phyloP scores from a whole-genome alignment of 1,140 invertebrate genomes.

The Wasmannia auropunctata region DNA sequence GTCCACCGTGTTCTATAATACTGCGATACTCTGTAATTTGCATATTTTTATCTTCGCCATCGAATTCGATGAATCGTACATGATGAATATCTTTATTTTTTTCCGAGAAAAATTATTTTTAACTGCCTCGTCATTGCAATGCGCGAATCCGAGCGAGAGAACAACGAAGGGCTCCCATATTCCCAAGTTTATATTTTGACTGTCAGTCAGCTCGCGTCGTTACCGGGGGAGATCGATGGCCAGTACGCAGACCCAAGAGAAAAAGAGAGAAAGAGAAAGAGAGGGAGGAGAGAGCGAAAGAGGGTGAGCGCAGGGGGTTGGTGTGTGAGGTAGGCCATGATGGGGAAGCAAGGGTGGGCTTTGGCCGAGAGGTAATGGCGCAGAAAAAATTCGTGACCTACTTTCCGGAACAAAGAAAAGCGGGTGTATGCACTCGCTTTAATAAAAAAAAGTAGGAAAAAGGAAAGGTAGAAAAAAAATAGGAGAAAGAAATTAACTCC shows the following conservation, averaged over 20 bases:
- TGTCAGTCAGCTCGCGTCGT: slow-evolving; percentile 48
- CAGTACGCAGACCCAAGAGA: slow-evolving; percentile 40
- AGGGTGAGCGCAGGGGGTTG: slow-evolving; percentile 38
- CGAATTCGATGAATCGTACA: background rate
- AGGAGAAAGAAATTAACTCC: slow-evolving; percentile 29
- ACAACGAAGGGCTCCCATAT: slow-evolving; percentile 30
- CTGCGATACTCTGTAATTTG: background rate
- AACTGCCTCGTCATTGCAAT: background rate
- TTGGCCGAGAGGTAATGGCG: slow-evolving; percentile 64
- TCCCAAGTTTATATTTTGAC: slow-evolving; percentile 60
- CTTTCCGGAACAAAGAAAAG: slow-evolving; percentile 65
- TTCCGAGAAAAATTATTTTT: slow-evolving; percentile 32
- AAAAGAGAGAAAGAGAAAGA: background rate
- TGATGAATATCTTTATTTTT: background rate
- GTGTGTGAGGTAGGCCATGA: slow-evolving; percentile 79
- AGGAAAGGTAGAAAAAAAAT: background rate
- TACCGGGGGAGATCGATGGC: slow-evolving; percentile 63
- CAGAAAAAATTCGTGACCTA: slow-evolving; percentile 74
- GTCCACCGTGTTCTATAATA: background rate
- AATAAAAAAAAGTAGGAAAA: slow-evolving; percentile 28
- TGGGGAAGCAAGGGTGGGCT: slow-evolving; percentile 60
- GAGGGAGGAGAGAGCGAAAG: background rate
- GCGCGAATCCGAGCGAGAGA: slow-evolving; percentile 35
- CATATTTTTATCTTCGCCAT: background rate
- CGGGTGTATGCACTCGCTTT: slow-evolving; percentile 38